phyloP scores from a whole-genome alignment of 2,888 invertebrate genomes.

The Apomyelois bistriatella region DNA sequence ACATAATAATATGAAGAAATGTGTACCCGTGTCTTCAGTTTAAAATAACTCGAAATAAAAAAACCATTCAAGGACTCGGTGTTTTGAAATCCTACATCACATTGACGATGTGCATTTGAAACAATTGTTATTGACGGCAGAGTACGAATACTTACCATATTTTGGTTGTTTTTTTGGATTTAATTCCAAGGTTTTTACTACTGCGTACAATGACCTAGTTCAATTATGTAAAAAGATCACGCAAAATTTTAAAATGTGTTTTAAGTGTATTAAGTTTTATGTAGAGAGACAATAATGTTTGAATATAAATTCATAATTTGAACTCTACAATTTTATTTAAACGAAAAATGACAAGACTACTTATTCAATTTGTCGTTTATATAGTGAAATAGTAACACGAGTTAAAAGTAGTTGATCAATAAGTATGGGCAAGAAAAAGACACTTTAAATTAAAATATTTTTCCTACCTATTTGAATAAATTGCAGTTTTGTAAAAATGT shows the following conservation, averaged over 20 bases:
- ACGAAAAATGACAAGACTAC: too few relatives aligned
- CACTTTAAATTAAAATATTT: too few relatives aligned
- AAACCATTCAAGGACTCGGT: slow-evolving; percentile 9
- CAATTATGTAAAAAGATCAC: background rate
- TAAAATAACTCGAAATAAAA: slow-evolving; percentile 13
- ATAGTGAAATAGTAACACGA: too few relatives aligned
- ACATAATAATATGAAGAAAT: slow-evolving; percentile 37
- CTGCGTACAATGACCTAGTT: background rate
- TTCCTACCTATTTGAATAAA: too few relatives aligned
- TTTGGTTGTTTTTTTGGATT: background rate
- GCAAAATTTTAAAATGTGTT: background rate
- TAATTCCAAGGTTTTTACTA: slow-evolving; percentile 1
- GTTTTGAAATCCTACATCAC: slow-evolving; percentile 1
- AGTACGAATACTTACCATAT: background rate
- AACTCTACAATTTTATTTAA: too few relatives aligned
- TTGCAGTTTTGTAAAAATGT: background rate
- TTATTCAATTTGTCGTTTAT: too few relatives aligned
- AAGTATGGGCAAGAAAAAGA: too few relatives aligned
- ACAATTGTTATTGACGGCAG: background rate
- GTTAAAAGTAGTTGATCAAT: too few relatives aligned
- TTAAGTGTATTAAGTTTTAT: background rate
- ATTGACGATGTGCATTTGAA: slow-evolving; percentile 3
- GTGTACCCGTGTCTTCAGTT: slow-evolving; percentile 19
- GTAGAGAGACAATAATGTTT: too few relatives aligned
- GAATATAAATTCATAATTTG: too few relatives aligned